These are phyloP conservation scores for Pseudoips prasinana DNA, from an alignment of 2,888 invertebrate genomes.

Conservation along the genomic window DNA sequence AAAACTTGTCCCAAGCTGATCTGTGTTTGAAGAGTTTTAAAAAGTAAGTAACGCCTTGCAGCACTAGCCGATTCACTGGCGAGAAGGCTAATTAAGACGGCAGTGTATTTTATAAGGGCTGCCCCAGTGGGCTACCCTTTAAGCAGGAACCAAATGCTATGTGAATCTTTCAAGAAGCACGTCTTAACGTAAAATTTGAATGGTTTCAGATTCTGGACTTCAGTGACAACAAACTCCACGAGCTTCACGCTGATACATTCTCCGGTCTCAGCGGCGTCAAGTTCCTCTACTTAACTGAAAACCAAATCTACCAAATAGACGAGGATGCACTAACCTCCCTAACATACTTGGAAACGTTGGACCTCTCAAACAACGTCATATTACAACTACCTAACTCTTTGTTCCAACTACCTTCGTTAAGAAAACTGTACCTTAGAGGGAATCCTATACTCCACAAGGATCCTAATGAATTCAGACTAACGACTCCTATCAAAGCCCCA, in stretches of 20 bases:
- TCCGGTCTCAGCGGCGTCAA: slow-evolving; percentile 74
- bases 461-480: slow-evolving; percentile 55
- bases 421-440: slow-evolving; percentile 82
- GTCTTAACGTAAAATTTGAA: neutral
- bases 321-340: slow-evolving; percentile 76
- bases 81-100: too few species aligned
- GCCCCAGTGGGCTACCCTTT: too few species aligned
- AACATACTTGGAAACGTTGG: slow-evolving; percentile 75
- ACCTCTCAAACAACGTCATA: slow-evolving; percentile 80
- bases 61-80: too few species aligned
- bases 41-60: too few species aligned
- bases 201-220: slow-evolving; percentile 80
- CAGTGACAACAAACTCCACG: slow-evolving; percentile 79
- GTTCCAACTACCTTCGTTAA: slow-evolving; percentile 81
- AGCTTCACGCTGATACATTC: slow-evolving; percentile 73
- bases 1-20: too few species aligned
- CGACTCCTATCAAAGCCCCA: slow-evolving; percentile 81
- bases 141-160: too few species aligned
- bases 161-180: too few species aligned
- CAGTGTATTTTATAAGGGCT: too few species aligned
- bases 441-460: slow-evolving; percentile 71
- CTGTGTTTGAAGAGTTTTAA: too few species aligned
- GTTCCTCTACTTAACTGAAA: slow-evolving; percentile 81
- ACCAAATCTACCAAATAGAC: slow-evolving; percentile 79
- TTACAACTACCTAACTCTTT: slow-evolving; percentile 70